These are phyloP conservation scores for Drosophila obscura DNA, from an alignment of 1,140 invertebrate species.

Conservation along the genomic window DNA sequence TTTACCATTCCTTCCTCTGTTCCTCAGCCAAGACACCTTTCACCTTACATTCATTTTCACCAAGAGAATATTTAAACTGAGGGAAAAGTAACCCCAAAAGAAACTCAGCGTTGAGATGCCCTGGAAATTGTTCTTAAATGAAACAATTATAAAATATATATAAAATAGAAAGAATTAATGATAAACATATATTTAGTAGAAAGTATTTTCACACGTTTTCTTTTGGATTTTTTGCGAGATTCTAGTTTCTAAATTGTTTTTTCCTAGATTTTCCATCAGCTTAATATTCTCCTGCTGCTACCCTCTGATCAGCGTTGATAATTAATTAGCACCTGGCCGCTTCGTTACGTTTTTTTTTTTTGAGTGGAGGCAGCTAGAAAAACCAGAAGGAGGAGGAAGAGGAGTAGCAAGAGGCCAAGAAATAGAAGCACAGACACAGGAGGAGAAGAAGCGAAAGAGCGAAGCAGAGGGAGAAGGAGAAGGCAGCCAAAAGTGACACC, in stretches of 20 bases:
- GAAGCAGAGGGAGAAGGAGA: no score
- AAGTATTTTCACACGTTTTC: no score
- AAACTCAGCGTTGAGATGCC: neutral
- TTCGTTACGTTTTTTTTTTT: conserved; percentile 42
- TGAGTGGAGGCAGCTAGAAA: conserved; percentile 21
- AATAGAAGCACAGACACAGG: no score
- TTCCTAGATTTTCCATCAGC: no score
- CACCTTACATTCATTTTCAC: conserved; percentile 43
- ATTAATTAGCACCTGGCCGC: conserved; percentile 76
- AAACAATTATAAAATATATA: no score
- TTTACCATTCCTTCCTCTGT: neutral
- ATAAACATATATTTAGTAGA: no score
- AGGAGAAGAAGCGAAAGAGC: no score
- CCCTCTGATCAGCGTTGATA: conserved; percentile 41
- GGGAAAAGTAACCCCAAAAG: neutral
- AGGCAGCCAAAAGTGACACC: no score
- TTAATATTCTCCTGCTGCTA: conserved; percentile 5
- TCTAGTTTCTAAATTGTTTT: neutral
- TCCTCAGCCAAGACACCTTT: conserved; percentile 48
- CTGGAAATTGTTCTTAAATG: no score
- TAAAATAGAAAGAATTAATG: no score
- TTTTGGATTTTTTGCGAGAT: no score
- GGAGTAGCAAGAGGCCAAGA: conserved; percentile 1
- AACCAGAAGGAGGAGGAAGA: conserved; percentile 1
- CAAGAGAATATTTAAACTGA: neutral